A percentile compares a stretch with the other conserved stretches of the same genome.
These are phyloP conservation scores for Anarhynchus alexandrinus DNA, from an alignment of 2,113 vertebrate species.

Conservation along the genomic window DNA sequence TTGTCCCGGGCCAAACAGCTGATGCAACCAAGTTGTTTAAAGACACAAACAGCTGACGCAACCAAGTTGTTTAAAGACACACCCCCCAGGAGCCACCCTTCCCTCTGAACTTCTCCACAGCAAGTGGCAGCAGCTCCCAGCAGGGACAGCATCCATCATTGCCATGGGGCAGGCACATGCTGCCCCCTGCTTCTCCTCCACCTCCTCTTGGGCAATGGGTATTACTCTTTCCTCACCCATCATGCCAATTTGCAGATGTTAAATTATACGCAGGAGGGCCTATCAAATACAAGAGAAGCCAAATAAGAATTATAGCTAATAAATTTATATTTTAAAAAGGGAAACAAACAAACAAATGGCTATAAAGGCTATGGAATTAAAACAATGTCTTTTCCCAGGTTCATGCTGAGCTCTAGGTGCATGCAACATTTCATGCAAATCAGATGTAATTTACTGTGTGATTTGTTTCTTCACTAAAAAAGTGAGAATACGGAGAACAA, in stretches of 20 bases:
- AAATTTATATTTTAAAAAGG: slow-evolving; percentile 12
- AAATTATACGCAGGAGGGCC: slow-evolving; percentile 50
- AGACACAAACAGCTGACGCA: neutral
- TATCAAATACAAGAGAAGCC: neutral
- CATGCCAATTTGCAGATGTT: slow-evolving; percentile 24
- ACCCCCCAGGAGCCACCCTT: neutral
- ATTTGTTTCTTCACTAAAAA: slow-evolving; percentile 69
- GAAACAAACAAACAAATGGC: neutral
- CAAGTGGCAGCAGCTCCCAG: neutral
- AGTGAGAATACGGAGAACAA: slow-evolving; percentile 5
- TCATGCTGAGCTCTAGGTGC: slow-evolving; percentile 34
- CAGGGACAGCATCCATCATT: neutral
- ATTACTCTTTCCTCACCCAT: slow-evolving; percentile 18
- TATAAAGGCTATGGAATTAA: slow-evolving; percentile 52
- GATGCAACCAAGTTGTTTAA: neutral
- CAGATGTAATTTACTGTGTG: slow-evolving; percentile 45
- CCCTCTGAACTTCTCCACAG: neutral
- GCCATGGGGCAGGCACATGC: neutral
- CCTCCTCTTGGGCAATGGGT: neutral
- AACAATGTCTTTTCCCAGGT: slow-evolving; percentile 52
- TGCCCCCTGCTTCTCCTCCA: neutral
- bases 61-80: neutral
- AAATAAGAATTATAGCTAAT: slow-evolving; percentile 35
- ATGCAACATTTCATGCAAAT: slow-evolving; percentile 43
- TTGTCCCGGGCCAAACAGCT: neutral